Evolutionary conservation across 2,113 vertebrate genomes (phyloP), one percentile per base, ranked within the genome.

Genomic region (Uria lomvia): DNA sequence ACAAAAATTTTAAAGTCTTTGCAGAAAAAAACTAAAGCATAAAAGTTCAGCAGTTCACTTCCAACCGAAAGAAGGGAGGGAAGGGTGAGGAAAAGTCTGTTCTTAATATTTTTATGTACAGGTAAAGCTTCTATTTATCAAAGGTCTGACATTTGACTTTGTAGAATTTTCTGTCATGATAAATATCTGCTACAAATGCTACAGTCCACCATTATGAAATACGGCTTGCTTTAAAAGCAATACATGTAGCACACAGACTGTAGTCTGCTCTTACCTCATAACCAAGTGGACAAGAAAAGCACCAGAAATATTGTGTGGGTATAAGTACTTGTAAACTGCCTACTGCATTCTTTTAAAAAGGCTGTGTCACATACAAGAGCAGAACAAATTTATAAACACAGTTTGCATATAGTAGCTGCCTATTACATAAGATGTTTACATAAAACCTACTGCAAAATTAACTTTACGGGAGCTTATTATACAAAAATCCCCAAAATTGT

Each of bases 21-120:
- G 63, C 66, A 95, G 83, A 45, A 55, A 23, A 87, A 91, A 49
- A 22, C 15, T 40, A 73, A 88, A 53, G 59, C 58, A 65, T 65
- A 60, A 24, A 76, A 65, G 62, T 79, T 89, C 84, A 94, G 62
- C 73, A 96, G 86, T 85, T 95, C 42, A 58, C 49, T 88, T 90
- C 49, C 21, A 76, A 88, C 6, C 76, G 78, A 77, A 85, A 85
- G 65, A 19, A 81, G 56, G 86, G 53, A 79, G 77, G 23, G 34
- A 65, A 60, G 36, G 62, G 80, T 52, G 21, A 94, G 36, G 22
- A 29, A 71, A 84, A 75, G 15, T 65, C 70, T 67, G 11, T 47
- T 83, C 47, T 88, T 59, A 67, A 7, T 74, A 78, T 59, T 90
- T 84, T 15, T 56, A 27, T 4, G 21, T 70, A 71, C 50, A 42